Conservation (phyloP, 2,888 invertebrate genomes). For the Rhopalosiphum nymphaeae region DNA sequence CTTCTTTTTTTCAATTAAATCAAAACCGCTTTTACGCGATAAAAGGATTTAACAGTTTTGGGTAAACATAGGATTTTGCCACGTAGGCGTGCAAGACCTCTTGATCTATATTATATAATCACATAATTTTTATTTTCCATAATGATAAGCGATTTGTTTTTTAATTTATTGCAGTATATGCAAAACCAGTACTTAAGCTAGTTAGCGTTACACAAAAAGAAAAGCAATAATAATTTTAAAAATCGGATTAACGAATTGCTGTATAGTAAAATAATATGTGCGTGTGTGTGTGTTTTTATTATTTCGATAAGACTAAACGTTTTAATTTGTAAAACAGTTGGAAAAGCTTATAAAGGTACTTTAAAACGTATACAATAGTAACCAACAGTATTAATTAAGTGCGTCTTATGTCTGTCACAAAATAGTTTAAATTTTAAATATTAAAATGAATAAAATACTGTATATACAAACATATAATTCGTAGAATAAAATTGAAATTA, state of each 20-base stretch:
- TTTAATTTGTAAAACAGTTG: not conserved
- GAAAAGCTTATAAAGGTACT: not conserved
- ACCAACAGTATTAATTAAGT: not conserved
- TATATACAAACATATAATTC: not conserved
- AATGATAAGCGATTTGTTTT: not conserved
- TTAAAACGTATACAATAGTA: not conserved
- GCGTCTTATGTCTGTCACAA: not conserved
- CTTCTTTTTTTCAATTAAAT: not conserved
- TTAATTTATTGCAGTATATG: not conserved
- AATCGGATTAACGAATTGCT: not conserved
- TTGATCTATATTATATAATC: not conserved
- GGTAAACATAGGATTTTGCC: not conserved
- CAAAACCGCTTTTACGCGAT: not conserved
- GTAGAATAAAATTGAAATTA: not conserved
- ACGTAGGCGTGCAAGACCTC: not conserved
- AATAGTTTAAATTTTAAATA: not conserved
- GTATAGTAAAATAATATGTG: not conserved
- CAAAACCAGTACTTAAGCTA: not conserved
- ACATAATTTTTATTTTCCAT: not conserved
- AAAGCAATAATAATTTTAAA: not conserved
- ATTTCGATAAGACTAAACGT: not conserved
- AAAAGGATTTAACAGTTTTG: not conserved
- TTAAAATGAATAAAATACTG: not conserved
- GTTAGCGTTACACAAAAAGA: not conserved
- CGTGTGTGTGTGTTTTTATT: not conserved